Conservation (phyloP, 2,888 invertebrate species). For the Cetonia aurata region DNA sequence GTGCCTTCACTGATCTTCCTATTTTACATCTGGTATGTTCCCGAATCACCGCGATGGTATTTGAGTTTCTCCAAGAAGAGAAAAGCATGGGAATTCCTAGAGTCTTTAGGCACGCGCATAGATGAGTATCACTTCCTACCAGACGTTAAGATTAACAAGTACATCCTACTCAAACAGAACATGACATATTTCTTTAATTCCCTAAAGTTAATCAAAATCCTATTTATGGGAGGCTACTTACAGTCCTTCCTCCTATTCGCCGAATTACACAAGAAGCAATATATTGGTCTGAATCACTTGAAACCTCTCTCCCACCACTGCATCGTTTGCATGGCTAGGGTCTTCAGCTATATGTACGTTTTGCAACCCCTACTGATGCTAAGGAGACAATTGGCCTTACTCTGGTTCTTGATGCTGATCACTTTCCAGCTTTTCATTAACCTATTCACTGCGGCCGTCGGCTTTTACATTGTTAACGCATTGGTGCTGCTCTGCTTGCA, state of each 20-base stretch:
- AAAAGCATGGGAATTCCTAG: conserved; percentile 26
- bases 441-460: neutral
- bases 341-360: conserved; percentile 36
- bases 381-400: conserved; percentile 27
- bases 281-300: neutral
- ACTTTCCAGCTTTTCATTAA: neutral
- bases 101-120: conserved; percentile 16
- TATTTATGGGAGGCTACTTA: conserved; percentile 8
- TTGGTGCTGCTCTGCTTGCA: conserved; percentile 6
- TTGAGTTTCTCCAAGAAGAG: conserved; percentile 27
- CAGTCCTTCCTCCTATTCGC: conserved; percentile 8
- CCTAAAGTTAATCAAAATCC: conserved; percentile 2
- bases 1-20: conserved; percentile 18
- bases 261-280: conserved; percentile 15
- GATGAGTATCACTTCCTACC: conserved; percentile 22
- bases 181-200: neutral
- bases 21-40: conserved; percentile 24
- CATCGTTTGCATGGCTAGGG: neutral
- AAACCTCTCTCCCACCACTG: conserved; percentile 10
- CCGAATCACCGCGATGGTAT: conserved; percentile 38
- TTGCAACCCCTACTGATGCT: conserved; percentile 27
- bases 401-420: conserved; percentile 28
- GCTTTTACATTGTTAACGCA: conserved; percentile 16
- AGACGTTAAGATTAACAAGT: conserved; percentile 14
- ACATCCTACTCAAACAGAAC: conserved; percentile 10